These are phyloP conservation scores for Dicyrtoma fusca DNA, from an alignment of 2,888 invertebrate genomes.

Conservation along the genomic window DNA sequence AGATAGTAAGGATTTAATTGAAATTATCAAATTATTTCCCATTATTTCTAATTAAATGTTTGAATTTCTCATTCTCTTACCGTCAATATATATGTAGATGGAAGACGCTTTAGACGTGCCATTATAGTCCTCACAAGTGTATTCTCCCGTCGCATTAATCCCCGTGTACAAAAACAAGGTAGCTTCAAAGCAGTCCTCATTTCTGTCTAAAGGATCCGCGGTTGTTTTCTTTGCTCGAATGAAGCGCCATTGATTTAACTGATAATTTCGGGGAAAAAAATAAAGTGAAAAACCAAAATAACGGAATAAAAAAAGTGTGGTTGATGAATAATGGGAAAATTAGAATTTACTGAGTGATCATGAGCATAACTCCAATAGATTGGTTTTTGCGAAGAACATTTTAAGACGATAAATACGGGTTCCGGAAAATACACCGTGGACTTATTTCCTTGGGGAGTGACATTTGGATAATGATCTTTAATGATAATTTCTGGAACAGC, in stretches of 20 bases:
- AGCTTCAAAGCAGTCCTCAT: not conserved
- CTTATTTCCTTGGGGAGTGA: no score
- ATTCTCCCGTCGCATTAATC: constrained; percentile 12
- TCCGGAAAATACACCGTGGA: not conserved
- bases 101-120: constrained; percentile 3
- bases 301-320: no score
- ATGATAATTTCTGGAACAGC: not conserved
- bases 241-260: constrained; percentile 9
- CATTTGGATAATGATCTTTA: not conserved
- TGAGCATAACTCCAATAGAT: not conserved
- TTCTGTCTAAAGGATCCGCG: not conserved
- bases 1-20: no score
- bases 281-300: no score
- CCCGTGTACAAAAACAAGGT: constrained; percentile 6
- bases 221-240: constrained; percentile 6
- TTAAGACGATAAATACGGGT: not conserved
- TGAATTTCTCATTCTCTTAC: no score
- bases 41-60: no score
- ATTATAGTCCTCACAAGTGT: not conserved
- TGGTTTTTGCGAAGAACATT: constrained; percentile 4
- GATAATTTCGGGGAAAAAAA: no score
- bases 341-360: no score
- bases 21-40: no score
- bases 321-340: no score
- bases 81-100: not conserved